These are phyloP conservation scores for Halcyon senegalensis DNA, from an alignment of 2,113 vertebrate genomes.

Conservation along the genomic window DNA sequence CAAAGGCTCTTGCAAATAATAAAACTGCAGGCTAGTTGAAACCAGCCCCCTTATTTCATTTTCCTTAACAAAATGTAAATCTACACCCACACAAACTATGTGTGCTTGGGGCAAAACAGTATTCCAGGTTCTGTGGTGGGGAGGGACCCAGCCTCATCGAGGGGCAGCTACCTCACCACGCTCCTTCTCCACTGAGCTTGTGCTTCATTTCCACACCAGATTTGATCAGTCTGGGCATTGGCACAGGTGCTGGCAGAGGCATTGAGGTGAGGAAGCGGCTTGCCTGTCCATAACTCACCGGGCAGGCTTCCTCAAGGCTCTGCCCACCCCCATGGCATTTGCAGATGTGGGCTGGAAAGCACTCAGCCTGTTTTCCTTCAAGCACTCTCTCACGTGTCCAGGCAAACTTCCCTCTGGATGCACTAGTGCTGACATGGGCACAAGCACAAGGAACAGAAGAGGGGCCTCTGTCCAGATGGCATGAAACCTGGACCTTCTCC, in stretches of 20 bases:
- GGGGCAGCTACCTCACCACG: neutral
- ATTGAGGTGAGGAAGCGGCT: neutral
- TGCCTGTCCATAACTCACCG: fast-evolving
- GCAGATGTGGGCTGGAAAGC: neutral
- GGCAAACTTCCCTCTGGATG: neutral
- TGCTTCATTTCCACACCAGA: neutral
- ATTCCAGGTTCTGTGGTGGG: neutral
- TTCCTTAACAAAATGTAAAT: conserved; percentile 61
- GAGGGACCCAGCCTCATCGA: neutral
- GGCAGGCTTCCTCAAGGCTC: neutral
- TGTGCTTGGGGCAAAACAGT: conserved; percentile 37
- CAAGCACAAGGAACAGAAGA: fast-evolving
- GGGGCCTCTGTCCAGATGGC: neutral
- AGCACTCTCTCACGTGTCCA: neutral
- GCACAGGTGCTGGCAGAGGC: neutral
- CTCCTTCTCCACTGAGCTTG: neutral
- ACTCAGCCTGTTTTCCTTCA: neutral
- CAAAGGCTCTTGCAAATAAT: conserved; percentile 55
- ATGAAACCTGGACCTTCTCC: neutral
- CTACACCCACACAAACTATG: conserved; percentile 69
- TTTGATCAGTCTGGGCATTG: neutral
- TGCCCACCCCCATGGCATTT: neutral
- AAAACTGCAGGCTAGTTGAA: conserved; percentile 69
- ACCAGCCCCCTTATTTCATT: conserved; percentile 50
- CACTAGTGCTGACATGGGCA: neutral